Evolutionary conservation across 2,888 invertebrate species (phyloP), one percentile per base, ranked within the genome.

Genomic region (Drosophila helvetica): DNA sequence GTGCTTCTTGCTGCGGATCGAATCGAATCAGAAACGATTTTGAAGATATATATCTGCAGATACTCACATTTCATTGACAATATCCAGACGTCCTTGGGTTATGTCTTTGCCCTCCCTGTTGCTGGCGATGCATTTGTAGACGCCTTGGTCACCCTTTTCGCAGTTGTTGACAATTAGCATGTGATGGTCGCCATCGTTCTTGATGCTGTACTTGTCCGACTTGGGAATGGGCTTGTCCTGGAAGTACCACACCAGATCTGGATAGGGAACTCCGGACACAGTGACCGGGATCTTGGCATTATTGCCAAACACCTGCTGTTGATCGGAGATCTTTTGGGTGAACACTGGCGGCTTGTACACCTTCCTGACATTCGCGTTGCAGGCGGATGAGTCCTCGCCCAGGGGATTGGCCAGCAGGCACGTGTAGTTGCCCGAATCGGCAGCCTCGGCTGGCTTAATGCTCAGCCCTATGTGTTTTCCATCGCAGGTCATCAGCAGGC

Each of bases 231-330:
- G 95, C 63, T 94, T 93, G 8, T 96, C 97, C 91, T 98, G 95
- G 92, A 96, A 96, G 92, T 94, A 96, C 98, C 98, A 99, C 0
- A 94, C 93, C 19, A 98, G 94, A 10, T 97, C 96, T 0, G 98
- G 98, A 50, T 94, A 93, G 0, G 98, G 98, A 4, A 97, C 94
- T 9, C 97, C 97, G 56, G 93, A 94, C 0, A 97, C 95, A 2
- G 96, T 94, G 0, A 96, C 97, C 0, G 95, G 94, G 92, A 98
- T 96, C 88, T 97, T 97, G 1, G 96, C 96, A 91, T 97, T 96
- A 89, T 95, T 94, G 38, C 94, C 94, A 17, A 96, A 95, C 17
- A 96, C 91, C 94, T 96, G 93, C 74, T 94, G 94, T 73, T 93
- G 82, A 92, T 94, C 90, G 76, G 89, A 86, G 19, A 92, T 90